Evolutionary conservation across 2,888 invertebrate species (phyloP), one percentile per base, ranked within the genome.

Genomic region (Tridacna gigas): DNA sequence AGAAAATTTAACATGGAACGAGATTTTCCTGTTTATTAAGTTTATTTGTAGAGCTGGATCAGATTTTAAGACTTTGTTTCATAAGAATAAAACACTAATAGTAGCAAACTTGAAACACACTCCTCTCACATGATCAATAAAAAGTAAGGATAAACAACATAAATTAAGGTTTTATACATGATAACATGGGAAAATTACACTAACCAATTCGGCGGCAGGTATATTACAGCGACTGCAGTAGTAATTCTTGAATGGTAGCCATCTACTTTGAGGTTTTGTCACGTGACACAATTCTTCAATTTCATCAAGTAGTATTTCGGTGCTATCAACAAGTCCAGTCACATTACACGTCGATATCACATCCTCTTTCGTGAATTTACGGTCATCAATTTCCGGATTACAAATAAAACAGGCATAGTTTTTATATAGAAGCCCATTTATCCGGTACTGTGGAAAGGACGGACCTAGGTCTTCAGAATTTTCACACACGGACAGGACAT

Each of bases 401-500:
- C 80, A 80, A n/a, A 77, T 61, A 25, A 47, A 80, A 28, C 80
- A 80, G 9, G 80, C 80, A 45, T 71, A 80, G 48, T 80, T 80
- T 22, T 76, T 80, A 51, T 77, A 80, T 4, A 73, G 48, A 15
- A 60, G 20, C 1, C 71, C 48, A 18, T 80, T 71, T n/a, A 76
- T 65, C 51, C 69, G 47, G 48, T 77, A 80, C n/a, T 71, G 73
- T 9, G 80, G 65, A 20, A 80, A 47, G 18, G 48, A 11, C 13
- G 63, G 13, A 0, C 63, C 48, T 13, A 28, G 48, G 26, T 37
- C 48, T n/a, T 60, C 13, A 1, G 37, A 5, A 20, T 51, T 26
- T 22, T 76, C 77, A 37, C 80, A 80, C 1, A 80, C 47, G 4
- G 22, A 2, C 11, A 9, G 12, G 26, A 71, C 60, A 12, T 26